Conservation (phyloP, 1,140 invertebrate genomes). For the Drosophila willistoni region DNA sequence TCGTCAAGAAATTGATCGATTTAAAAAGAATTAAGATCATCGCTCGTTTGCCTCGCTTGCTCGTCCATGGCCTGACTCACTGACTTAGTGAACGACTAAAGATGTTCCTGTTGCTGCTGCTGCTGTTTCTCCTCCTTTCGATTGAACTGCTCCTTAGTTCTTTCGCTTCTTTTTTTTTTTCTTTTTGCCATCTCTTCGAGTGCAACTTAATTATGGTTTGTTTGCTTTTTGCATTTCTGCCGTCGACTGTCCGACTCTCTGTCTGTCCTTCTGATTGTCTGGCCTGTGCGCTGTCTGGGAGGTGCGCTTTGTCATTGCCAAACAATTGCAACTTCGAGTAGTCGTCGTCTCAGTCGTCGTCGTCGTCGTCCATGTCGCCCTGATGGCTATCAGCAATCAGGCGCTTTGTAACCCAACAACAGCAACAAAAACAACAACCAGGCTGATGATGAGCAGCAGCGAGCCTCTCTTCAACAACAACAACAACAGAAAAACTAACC, state of each 20-base stretch:
- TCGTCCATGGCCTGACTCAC: conserved; percentile 63
- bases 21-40: conserved; percentile 82
- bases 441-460: conserved; percentile 52
- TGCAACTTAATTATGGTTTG: conserved; percentile 82
- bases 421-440: conserved; percentile 33
- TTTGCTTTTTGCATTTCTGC: conserved; percentile 58
- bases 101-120: conserved; percentile 27
- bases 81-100: conserved; percentile 78
- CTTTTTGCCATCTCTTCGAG: conserved; percentile 31
- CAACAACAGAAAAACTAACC: conserved; percentile 12
- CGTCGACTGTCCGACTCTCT: conserved; percentile 6
- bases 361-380: conserved; percentile 54
- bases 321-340: conserved; percentile 64
- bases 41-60: conserved; percentile 35
- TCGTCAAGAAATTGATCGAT: conserved; percentile 81
- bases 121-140: conserved; percentile 10
- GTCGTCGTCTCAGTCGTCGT: conserved; percentile 33
- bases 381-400: conserved; percentile 80
- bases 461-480: neutral
- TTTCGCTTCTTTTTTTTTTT: neutral
- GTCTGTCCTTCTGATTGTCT: conserved; percentile 27
- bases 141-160: conserved; percentile 5
- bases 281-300: conserved; percentile 59
- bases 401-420: conserved; percentile 73
- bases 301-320: conserved; percentile 81